phyloP scores from a whole-genome alignment of 92 coral and sea anemone genomes.

The Palythoa grandiflora region DNA sequence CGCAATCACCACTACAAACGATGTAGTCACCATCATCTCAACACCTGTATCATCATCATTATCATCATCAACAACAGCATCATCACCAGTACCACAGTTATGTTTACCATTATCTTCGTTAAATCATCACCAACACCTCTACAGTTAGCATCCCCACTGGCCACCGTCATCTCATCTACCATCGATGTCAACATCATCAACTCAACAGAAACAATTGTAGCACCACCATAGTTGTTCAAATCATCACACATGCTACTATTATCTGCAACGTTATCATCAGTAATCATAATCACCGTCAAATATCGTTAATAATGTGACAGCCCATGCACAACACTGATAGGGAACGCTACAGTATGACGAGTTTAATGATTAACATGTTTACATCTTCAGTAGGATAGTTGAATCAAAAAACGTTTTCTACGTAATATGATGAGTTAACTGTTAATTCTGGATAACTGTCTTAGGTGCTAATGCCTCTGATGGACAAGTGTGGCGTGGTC shows the following conservation, averaged over 20 bases:
- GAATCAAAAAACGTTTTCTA: background rate
- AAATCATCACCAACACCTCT: background rate
- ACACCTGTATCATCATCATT: background rate
- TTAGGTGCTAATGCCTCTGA: slow-evolving; percentile 79
- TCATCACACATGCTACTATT: too few relatives aligned
- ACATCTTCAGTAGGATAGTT: background rate
- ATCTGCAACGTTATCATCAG: too few relatives aligned
- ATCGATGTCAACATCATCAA: too few relatives aligned
- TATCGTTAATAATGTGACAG: too few relatives aligned
- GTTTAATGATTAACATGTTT: background rate
- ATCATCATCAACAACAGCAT: background rate
- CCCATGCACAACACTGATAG: background rate
- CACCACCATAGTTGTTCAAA: too few relatives aligned
- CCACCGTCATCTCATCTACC: background rate
- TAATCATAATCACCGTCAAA: too few relatives aligned
- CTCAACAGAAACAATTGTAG: too few relatives aligned
- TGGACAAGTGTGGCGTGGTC: slow-evolving; percentile 93
- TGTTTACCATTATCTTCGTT: background rate
- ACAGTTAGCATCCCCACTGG: background rate
- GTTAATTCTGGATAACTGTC: background rate
- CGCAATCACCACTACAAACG: too few relatives aligned
- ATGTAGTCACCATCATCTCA: too few relatives aligned
- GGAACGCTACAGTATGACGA: background rate
- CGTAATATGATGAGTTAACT: background rate
- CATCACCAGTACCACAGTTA: background rate